Evolutionary conservation across 2,797 vertebrate genomes (phyloP).

Genomic region (Gambusia yucatana): DNA sequence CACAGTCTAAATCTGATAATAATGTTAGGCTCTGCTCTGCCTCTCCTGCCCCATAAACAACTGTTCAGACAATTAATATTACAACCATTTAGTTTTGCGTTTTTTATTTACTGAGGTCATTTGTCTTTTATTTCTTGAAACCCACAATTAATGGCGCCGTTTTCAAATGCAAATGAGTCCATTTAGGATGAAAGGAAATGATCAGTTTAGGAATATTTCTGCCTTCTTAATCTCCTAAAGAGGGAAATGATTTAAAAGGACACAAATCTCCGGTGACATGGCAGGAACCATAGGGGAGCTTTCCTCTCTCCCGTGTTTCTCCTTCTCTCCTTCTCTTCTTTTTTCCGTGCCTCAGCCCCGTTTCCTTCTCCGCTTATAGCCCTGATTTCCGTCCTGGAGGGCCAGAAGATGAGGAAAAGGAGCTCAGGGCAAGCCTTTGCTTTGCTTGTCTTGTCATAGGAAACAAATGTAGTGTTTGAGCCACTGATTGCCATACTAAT

Average conservation of each 20-base stretch:
- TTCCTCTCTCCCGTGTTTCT: constrained; percentile 48
- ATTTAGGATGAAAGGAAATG: constrained; percentile 73
- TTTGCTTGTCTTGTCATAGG: constrained; percentile 67
- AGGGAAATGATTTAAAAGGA: constrained; percentile 85
- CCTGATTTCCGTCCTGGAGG: constrained; percentile 54
- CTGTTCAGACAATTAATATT: constrained; percentile 75
- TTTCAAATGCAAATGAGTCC: constrained; percentile 75
- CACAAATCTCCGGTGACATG: constrained; percentile 85
- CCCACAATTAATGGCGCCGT: constrained; percentile 72
- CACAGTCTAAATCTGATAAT: constrained; percentile 57
- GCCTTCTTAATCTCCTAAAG: constrained; percentile 85
- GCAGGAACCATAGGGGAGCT: constrained; percentile 72
- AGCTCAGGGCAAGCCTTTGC: constrained; percentile 48
- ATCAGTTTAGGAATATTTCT: constrained; percentile 84
- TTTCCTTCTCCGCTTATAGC: constrained; percentile 45
- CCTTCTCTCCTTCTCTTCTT: constrained; percentile 56
- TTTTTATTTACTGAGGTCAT: constrained; percentile 76
- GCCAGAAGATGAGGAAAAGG: constrained; percentile 53
- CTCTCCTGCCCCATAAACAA: constrained; percentile 44
- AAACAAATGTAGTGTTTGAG: constrained; percentile 85
- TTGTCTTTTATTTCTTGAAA: constrained; percentile 65
- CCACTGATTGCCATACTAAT: constrained; percentile 85
- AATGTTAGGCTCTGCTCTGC: constrained; percentile 52
- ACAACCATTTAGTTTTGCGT: constrained; percentile 59
- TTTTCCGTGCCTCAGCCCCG: constrained; percentile 45